Evolutionary conservation across 2,888 invertebrate genomes (phyloP).

Genomic region (Rhaphigaster nebulosa): DNA sequence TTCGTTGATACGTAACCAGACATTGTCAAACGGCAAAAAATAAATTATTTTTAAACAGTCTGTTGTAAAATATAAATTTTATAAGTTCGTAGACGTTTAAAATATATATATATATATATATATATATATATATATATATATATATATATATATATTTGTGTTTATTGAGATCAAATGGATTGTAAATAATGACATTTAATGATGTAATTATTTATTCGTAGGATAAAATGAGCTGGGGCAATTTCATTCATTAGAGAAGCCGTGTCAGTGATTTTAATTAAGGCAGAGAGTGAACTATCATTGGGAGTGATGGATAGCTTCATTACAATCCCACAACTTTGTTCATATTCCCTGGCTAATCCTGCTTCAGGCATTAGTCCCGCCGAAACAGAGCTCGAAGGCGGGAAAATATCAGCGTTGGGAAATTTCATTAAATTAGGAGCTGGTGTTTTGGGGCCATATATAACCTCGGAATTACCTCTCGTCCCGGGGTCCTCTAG

Average conservation of each 20-base stretch:
- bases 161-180: too few species aligned
- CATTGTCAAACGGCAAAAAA: too few species aligned
- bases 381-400: constrained; percentile 38
- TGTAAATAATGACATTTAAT: background rate
- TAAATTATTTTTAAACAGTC: too few species aligned
- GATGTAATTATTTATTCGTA: background rate
- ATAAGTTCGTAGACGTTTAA: too few species aligned
- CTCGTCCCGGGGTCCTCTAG: constrained; percentile 12
- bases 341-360: constrained; percentile 62
- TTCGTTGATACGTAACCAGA: too few species aligned
- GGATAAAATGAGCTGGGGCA: background rate
- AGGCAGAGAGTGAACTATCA: constrained; percentile 50
- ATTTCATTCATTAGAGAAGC: constrained; percentile 1
- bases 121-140: too few species aligned
- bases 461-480: constrained; percentile 53
- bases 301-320: constrained; percentile 63
- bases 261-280: constrained; percentile 50
- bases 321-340: constrained; percentile 65
- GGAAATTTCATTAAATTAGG: constrained; percentile 59
- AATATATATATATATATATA: too few species aligned
- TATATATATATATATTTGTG: too few species aligned
- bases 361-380: constrained; percentile 57
- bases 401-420: constrained; percentile 55
- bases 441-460: constrained; percentile 30
- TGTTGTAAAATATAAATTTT: too few species aligned